phyloP scores from a whole-genome alignment of 1,140 invertebrate species.

The Drosophila bocki region DNA sequence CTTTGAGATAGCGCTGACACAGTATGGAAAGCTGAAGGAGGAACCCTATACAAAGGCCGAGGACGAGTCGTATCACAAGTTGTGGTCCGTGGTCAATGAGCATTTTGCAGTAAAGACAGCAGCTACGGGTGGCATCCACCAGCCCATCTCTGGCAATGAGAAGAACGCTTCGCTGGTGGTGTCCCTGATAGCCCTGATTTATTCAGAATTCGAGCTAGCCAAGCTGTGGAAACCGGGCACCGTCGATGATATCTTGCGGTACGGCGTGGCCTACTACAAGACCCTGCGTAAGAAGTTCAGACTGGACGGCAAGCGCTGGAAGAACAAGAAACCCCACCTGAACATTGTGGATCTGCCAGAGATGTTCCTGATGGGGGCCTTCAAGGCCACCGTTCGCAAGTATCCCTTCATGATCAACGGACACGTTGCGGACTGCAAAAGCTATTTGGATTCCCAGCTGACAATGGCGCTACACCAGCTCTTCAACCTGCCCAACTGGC shows the following conservation, averaged over 20 bases:
- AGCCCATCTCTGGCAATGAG: slow-evolving; percentile 68
- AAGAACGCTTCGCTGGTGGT: slow-evolving; percentile 77
- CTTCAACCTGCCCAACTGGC: slow-evolving; percentile 80
- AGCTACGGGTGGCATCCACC: slow-evolving; percentile 67
- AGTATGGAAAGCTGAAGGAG: slow-evolving; percentile 73
- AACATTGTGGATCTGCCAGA: slow-evolving; percentile 78
- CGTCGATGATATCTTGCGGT: slow-evolving; percentile 73
- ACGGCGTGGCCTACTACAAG: slow-evolving; percentile 75
- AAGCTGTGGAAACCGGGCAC: slow-evolving; percentile 64
- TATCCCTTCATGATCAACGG: slow-evolving; percentile 73
- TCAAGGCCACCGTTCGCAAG: slow-evolving; percentile 76
- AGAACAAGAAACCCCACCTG: slow-evolving; percentile 76
- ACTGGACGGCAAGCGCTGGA: slow-evolving; percentile 72
- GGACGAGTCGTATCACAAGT: slow-evolving; percentile 45
- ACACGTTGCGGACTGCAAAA: slow-evolving; percentile 71
- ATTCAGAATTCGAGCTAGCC: slow-evolving; percentile 71
- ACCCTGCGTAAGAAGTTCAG: slow-evolving; percentile 72
- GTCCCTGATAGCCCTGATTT: slow-evolving; percentile 71
- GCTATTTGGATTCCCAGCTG: slow-evolving; percentile 79
- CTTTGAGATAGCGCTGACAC: slow-evolving; percentile 66
- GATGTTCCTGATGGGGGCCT: slow-evolving; percentile 77
- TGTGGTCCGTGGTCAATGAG: slow-evolving; percentile 79
- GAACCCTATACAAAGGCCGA: slow-evolving; percentile 16
- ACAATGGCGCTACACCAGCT: slow-evolving; percentile 77
- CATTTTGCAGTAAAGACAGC: slow-evolving; percentile 73